Base-by-base conservation (phyloP, 2,888 invertebrate genomes). In the Allygus modestus region DNA sequence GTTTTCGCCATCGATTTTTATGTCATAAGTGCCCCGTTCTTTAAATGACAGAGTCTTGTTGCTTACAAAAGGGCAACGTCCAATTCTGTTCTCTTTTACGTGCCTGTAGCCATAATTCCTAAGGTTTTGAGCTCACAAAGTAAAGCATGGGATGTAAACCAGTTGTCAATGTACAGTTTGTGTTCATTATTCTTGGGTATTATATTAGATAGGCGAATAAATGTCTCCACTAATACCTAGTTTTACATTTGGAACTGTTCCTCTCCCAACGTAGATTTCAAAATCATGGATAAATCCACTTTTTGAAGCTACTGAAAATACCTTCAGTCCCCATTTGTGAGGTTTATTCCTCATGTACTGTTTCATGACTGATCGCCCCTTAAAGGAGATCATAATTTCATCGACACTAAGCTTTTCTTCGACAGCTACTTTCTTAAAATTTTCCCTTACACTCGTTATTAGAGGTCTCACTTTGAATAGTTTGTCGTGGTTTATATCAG, bases 321-420 rank as follows among this genome's bases (percentile, higher is more conserved):
- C 81, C 86, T 89, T 89, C 84, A 87, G 88, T 11, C 88, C 88
- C 88, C 88, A 89, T 86, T 89, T 88, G 79, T 89, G 88, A 65
- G 88, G 88, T n/a, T n/a, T n/a, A n/a, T 86, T 89, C 89, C 58
- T 84, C 87, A 81, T 86, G 84, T 86, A 88, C 84, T 88, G 88
- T 85, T 88, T 88, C 85, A 88, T 84, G 23, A 46, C 17, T 43
- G 79, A 84, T 37, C 86, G 77, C 0, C 88, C 88, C 84, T 88
- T 89, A 87, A 89, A 89, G 17, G 88, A 88, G 12, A 88, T 87
- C 86, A 89, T 89, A 12, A 88, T 84, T 82, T 89, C 88, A 86
- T 89, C 89, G 28, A 89, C 84, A 15, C 87, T 85, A 26, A 41
- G 87, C 4, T 37, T 71, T 84, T 89, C 88, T 82, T 88, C 87